phyloP scores from a whole-genome alignment of 2,888 invertebrate species.

The Xanthorhoe spadicearia region DNA sequence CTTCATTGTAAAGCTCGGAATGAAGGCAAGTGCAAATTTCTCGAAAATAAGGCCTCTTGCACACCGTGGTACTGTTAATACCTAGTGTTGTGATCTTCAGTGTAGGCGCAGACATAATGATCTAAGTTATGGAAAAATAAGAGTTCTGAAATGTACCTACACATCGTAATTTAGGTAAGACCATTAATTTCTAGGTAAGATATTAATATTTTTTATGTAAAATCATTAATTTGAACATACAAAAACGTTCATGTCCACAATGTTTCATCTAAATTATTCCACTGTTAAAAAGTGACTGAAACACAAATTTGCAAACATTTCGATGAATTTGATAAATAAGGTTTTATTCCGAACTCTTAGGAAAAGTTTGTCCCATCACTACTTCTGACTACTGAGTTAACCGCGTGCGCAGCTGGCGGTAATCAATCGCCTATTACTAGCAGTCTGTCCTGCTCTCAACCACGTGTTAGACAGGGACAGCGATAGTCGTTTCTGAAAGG shows the following conservation, averaged over 20 bases:
- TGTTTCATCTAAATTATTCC: too few relatives aligned
- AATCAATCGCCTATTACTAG: constrained; percentile 44
- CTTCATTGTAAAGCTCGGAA: constrained; percentile 45
- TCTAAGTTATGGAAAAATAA: too few relatives aligned
- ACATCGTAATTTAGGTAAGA: too few relatives aligned
- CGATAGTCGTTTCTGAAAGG: constrained; percentile 37
- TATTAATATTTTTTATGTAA: too few relatives aligned
- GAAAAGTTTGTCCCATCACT: constrained; percentile 12
- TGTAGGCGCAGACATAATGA: too few relatives aligned
- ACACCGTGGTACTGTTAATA: neutral
- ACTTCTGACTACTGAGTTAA: constrained; percentile 33
- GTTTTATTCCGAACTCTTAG: neutral
- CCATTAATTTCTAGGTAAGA: too few relatives aligned
- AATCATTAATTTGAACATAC: too few relatives aligned
- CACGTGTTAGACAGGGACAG: constrained; percentile 34
- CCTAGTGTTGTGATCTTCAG: neutral
- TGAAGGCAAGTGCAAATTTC: constrained; percentile 44
- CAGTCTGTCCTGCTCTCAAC: constrained; percentile 33
- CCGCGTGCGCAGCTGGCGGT: constrained; percentile 47
- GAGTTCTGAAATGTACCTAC: too few relatives aligned
- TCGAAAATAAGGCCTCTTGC: constrained; percentile 38
- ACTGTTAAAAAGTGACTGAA: too few relatives aligned
- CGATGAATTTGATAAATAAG: too few relatives aligned
- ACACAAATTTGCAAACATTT: too few relatives aligned
- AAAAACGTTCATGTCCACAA: too few relatives aligned